Percentiles rank a stretch among this genome's conserved stretches.
phyloP scores from a whole-genome alignment of 2,888 invertebrate genomes.

The Ectropis crepuscularia region DNA sequence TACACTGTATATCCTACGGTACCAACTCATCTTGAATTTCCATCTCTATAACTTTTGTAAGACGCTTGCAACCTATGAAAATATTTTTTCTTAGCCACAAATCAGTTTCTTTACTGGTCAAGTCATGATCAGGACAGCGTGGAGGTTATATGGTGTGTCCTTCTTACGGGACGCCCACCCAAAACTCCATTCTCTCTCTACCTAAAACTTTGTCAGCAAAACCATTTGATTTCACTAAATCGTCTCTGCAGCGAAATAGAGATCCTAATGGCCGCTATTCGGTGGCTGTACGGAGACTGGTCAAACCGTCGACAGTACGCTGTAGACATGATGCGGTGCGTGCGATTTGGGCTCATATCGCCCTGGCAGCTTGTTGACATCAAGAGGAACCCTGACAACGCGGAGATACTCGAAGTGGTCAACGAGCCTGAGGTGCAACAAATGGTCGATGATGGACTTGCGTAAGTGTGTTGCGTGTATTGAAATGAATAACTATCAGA shows the following conservation, averaged over 20 bases:
- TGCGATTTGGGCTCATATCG: constrained; percentile 91
- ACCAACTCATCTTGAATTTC: too few relatives aligned
- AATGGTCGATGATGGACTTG: constrained; percentile 92
- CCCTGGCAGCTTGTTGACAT: constrained; percentile 93
- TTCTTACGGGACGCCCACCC: too few relatives aligned
- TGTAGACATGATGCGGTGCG: constrained; percentile 87
- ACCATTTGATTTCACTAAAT: neutral
- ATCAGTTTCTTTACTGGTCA: too few relatives aligned
- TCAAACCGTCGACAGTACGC: constrained; percentile 82
- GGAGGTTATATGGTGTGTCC: too few relatives aligned
- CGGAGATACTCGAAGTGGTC: constrained; percentile 88
- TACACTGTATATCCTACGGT: too few relatives aligned
- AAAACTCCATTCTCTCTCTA: too few relatives aligned
- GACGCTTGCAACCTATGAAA: too few relatives aligned
- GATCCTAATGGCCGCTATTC: constrained; percentile 91
- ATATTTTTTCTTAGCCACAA: too few relatives aligned
- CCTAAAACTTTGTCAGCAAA: too few relatives aligned
- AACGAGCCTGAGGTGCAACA: constrained; percentile 88
- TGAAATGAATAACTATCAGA: neutral
- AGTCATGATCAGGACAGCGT: too few relatives aligned
- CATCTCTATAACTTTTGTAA: too few relatives aligned
- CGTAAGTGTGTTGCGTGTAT: constrained; percentile 84
- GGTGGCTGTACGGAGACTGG: constrained; percentile 92
- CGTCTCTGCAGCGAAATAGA: constrained; percentile 85
- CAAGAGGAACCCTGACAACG: constrained; percentile 89